Base-by-base conservation (phyloP, 1,140 invertebrate genomes). In the Thaumetopoea pityocampa region DNA sequence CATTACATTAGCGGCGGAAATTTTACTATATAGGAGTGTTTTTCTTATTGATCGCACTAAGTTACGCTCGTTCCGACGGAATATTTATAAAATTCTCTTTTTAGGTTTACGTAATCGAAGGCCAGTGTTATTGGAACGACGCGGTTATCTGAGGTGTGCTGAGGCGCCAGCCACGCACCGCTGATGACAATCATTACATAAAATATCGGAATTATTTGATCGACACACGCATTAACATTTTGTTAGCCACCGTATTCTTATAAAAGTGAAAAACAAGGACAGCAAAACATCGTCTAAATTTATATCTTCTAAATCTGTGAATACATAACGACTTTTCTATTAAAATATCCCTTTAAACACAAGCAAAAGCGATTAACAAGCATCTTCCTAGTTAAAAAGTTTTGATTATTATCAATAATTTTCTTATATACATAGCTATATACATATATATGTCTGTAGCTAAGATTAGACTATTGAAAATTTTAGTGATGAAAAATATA, bases 51-150 rank as follows among this genome's bases (percentile, higher is more conserved):
- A 76, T 73, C 62, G 58, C 57, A 34, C 24, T 28, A 48, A 51
- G 36, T 49, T 57, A 43, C 30, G 51, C 45, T 51, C 27, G 55
- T 49, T 53, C 51, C 35, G 45, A 48, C 47, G 44, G 56, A 54
- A 55, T 66, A 64, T 70, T 70, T 64, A 64, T 62, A 62, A 74
- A 70, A 60, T 67, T 53, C 44, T 57, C 36, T 53, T 35, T 47
- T 23, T n/a, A n/a, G 56, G 67, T 78, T 78, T 78, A 78, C 70
- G 73, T 73, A 73, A 78, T 53, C 62, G 58, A 54, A 61, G 63
- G 62, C 58, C 51, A 36, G 33, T 47, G 60, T 65, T 70, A 52
- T 55, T 52, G 35, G 35, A 45, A 37, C 51, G 45, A 32, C 48
- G 32, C 26, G 48, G 22, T 47, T 58, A 61, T 57, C 50, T 42